Percentiles rank a stretch among this genome's conserved stretches.
phyloP scores from a whole-genome alignment of 2,797 vertebrate species.

The Propithecus perrieri region DNA sequence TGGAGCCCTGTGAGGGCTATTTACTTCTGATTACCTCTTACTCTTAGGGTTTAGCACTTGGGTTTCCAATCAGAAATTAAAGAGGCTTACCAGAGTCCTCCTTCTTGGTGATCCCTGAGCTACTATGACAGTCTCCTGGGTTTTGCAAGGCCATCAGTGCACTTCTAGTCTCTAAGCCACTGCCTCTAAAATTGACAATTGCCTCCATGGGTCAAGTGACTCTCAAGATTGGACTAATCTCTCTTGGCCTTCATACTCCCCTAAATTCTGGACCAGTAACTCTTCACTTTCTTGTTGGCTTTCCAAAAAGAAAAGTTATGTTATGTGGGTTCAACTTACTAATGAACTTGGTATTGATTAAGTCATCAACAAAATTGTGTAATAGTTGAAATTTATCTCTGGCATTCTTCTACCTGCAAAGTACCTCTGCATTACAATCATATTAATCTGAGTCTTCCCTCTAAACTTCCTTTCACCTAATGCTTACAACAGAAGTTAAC shows the following conservation, averaged over 20 bases:
- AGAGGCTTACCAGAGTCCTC: neutral
- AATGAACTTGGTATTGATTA: neutral
- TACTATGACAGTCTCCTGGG: neutral
- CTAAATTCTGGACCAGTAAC: neutral
- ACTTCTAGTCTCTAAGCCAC: neutral
- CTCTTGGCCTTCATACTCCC: neutral
- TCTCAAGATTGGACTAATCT: neutral
- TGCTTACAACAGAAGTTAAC: neutral
- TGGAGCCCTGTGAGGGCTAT: neutral
- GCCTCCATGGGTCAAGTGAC: neutral
- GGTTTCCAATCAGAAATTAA: neutral
- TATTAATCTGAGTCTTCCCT: neutral
- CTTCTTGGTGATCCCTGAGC: neutral
- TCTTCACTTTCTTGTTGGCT: neutral
- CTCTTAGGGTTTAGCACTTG: neutral
- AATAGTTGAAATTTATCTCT: neutral
- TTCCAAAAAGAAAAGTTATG: neutral
- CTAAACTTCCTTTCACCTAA: neutral
- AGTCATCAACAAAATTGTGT: neutral
- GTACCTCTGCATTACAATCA: neutral
- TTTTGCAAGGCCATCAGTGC: neutral
- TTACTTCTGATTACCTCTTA: neutral
- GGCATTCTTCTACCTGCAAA: neutral
- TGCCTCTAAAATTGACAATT: neutral
- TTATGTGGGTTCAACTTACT: neutral